These are phyloP conservation scores for Menidia beryllina DNA, from an alignment of 2,113 vertebrate genomes.

Conservation along the genomic window DNA sequence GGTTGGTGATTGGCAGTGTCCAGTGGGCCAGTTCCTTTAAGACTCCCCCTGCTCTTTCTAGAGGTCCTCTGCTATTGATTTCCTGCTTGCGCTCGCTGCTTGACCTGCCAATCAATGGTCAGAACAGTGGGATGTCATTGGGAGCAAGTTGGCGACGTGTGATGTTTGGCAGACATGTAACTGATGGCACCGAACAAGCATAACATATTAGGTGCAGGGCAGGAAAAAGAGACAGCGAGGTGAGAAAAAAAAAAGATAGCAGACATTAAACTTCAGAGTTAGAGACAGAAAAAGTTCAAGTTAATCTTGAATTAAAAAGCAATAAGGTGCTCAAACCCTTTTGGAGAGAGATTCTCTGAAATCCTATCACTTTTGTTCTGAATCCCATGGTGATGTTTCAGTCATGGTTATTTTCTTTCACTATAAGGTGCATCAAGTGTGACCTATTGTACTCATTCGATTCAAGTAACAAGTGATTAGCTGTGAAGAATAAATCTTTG, in stretches of 20 bases:
- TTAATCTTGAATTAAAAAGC: slow-evolving; percentile 81
- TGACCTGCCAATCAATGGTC: slow-evolving; percentile 89
- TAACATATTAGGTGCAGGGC: slow-evolving; percentile 68
- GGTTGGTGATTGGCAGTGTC: slow-evolving; percentile 86
- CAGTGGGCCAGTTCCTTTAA: slow-evolving; percentile 87
- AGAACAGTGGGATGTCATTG: slow-evolving; percentile 90
- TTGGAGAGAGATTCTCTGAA: slow-evolving; percentile 54
- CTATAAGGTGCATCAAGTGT: slow-evolving; percentile 70
- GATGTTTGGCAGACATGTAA: slow-evolving; percentile 79
- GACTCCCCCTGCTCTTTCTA: slow-evolving; percentile 83
- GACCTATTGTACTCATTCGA: slow-evolving; percentile 71
- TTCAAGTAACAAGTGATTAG: slow-evolving; percentile 81
- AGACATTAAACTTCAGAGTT: slow-evolving; percentile 35
- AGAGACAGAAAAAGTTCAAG: slow-evolving; percentile 50
- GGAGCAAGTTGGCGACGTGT: slow-evolving; percentile 83
- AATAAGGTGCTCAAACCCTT: slow-evolving; percentile 67
- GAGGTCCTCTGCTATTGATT: slow-evolving; percentile 90
- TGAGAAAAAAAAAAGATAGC: slow-evolving; percentile 48
- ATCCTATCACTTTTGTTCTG: slow-evolving; percentile 69
- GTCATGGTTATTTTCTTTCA: slow-evolving; percentile 69
- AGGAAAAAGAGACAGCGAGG: slow-evolving; percentile 35
- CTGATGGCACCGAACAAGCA: slow-evolving; percentile 78
- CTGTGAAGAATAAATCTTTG: slow-evolving; percentile 77
- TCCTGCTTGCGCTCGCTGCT: slow-evolving; percentile 86
- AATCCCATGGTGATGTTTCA: slow-evolving; percentile 64